Conservation (phyloP, 1,140 invertebrate genomes). For the Drepana arcuata region DNA sequence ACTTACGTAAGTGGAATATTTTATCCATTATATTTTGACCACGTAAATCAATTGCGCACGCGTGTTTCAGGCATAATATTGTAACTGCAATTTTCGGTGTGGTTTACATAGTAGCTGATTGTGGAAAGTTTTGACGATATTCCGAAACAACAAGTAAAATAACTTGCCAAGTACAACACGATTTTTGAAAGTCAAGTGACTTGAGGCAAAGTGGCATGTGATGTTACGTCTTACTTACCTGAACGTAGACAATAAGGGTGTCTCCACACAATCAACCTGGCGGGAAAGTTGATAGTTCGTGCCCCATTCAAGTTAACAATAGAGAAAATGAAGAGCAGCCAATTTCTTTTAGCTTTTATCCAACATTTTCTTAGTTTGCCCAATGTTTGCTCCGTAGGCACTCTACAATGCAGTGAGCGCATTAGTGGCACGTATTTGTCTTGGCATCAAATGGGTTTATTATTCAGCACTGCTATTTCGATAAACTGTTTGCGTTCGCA, state of each 20-base stretch:
- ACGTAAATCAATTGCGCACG: no score
- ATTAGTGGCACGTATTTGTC: slow-evolving; percentile 60
- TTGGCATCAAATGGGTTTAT: slow-evolving; percentile 40
- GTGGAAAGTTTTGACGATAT: no score
- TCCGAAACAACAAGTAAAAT: no score
- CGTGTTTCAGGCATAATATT: no score
- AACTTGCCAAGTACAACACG: no score
- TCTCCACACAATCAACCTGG: slow-evolving; percentile 64
- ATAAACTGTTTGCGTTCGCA: slow-evolving; percentile 40
- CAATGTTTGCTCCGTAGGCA: slow-evolving; percentile 66
- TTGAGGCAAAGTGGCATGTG: slow-evolving; percentile 47
- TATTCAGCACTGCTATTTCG: slow-evolving; percentile 38
- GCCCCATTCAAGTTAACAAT: slow-evolving; percentile 67
- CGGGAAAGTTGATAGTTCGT: slow-evolving; percentile 65
- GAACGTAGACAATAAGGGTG: slow-evolving; percentile 63
- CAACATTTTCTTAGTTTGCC: slow-evolving; percentile 52
- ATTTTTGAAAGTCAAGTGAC: slow-evolving; percentile 61
- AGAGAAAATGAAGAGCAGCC: slow-evolving; percentile 66
- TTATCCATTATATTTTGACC: no score
- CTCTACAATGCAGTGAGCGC: no score
- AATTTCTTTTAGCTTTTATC: slow-evolving; percentile 65
- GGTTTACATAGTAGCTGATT: no score
- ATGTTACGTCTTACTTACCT: slow-evolving; percentile 65
- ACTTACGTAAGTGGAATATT: no score
- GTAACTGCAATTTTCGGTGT: no score